Evolutionary conservation across 2,113 vertebrate genomes (phyloP).

Genomic region (Axis porcinus): DNA sequence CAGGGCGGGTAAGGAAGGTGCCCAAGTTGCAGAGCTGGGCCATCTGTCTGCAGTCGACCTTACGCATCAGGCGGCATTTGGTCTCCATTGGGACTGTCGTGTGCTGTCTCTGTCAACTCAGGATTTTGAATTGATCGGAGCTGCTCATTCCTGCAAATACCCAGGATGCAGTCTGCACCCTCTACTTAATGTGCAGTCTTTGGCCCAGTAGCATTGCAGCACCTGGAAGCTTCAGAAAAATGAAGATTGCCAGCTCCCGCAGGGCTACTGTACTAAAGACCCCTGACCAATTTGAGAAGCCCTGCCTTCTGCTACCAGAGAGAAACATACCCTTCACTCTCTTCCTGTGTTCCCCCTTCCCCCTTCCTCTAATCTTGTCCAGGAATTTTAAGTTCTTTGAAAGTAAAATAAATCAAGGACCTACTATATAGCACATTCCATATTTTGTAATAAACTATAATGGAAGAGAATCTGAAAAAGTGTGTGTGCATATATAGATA

Average conservation of each 20-base stretch:
- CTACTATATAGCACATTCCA: background rate
- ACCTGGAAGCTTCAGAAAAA: background rate
- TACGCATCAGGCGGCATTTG: no score
- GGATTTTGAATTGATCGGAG: background rate
- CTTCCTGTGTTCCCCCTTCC: background rate
- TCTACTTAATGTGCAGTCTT: background rate
- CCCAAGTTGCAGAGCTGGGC: rapidly evolving
- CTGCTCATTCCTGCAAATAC: background rate
- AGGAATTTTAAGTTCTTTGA: background rate
- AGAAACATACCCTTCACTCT: background rate
- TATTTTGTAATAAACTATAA: background rate
- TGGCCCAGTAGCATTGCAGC: background rate
- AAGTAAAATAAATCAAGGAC: background rate
- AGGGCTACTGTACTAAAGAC: no score
- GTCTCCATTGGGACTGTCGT: background rate
- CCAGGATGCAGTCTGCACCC: background rate
- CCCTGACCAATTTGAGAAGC: background rate
- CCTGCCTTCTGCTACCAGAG: background rate
- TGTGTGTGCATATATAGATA: background rate
- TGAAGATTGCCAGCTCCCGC: rapidly evolving
- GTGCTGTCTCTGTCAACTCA: background rate
- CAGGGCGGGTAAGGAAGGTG: background rate
- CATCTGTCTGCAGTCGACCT: background rate
- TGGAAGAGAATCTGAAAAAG: background rate
- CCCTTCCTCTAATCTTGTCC: background rate